Evolutionary conservation across 2,797 vertebrate genomes (phyloP), one percentile per base, ranked within the genome.

Genomic region (Tauraco hartlaubi): DNA sequence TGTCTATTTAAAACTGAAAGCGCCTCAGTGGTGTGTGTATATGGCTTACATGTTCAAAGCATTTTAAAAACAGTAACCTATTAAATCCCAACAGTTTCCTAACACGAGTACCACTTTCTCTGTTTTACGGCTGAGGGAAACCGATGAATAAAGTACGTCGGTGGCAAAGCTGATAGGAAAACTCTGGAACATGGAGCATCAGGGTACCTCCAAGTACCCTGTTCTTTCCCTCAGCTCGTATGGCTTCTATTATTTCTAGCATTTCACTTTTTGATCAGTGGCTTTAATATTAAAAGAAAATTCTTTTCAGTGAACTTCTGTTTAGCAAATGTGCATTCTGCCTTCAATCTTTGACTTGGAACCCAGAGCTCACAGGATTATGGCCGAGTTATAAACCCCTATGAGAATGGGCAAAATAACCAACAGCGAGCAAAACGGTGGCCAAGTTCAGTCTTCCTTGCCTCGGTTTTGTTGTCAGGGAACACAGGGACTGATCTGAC

Each of bases 281-380:
- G 63, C 39, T 96, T 95, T 92, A 95, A 72, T 93, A 92, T 89
- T 64, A 91, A 71, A 94, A 93, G 10, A 64, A 18, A 20, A 31
- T 33, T 13, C 29, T 25, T 28, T 11, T 16, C 39, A 3, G 55
- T 69, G 74, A 86, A 80, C 91, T 92, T 88, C 25, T 91, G 77
- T 74, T 89, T 63, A 85, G 85, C 82, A 91, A 96, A 91, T 88
- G 73, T 91, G 66, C 79, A 51, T 84, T 84, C 81, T 94, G 89
- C 85, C 71, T 72, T 52, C 71, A 35, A 5, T 74, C 71, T 74
- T 54, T 14, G 52, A 48, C 43, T 6, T 59, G 54, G 71, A 94
- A 67, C 62, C 49, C 88, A 85, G 82, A 88, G 89, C 54, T 88
- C 37, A 49, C 71, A 49, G 56, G 48, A 39, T 80, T 37, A 48